Evolutionary conservation across 23 tunicate genomes (phyloP).

Genomic region (Botrylloides violaceus): DNA sequence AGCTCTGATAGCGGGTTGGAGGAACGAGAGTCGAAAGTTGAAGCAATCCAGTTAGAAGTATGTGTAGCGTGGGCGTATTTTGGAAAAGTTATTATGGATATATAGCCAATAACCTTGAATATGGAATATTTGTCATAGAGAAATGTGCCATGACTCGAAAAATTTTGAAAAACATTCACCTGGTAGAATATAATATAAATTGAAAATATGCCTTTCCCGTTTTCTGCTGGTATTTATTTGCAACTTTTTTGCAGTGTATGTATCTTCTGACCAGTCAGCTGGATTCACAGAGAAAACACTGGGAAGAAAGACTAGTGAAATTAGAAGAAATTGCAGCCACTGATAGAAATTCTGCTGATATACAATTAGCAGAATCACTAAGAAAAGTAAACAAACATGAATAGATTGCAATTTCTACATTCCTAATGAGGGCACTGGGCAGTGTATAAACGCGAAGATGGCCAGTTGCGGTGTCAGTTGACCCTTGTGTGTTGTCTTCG

Average conservation of each 20-base stretch:
- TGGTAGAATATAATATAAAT: too few relatives aligned
- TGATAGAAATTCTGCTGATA: conserved; percentile 19
- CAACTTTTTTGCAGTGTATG: conserved; percentile 84
- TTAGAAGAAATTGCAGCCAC: conserved; percentile 27
- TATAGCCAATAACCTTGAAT: too few relatives aligned
- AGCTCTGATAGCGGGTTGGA: conserved; percentile 13
- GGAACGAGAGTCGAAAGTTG: conserved; percentile 47
- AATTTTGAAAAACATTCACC: too few relatives aligned
- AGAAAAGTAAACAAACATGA: background rate
- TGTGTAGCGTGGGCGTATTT: background rate
- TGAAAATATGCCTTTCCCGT: too few relatives aligned
- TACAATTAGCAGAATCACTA: conserved; percentile 15
- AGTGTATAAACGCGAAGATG: background rate
- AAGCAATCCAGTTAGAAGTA: conserved; percentile 86
- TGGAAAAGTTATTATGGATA: too few relatives aligned
- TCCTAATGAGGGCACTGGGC: background rate
- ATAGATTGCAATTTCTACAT: background rate
- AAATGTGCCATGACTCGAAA: too few relatives aligned
- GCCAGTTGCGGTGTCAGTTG: too few relatives aligned
- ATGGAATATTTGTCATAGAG: too few relatives aligned
- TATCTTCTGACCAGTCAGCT: conserved; percentile 82
- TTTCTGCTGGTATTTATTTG: too few relatives aligned
- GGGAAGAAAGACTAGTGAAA: conserved; percentile 69
- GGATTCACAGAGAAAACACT: conserved; percentile 90
- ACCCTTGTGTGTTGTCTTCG: too few relatives aligned